Evolutionary conservation across 2,888 invertebrate genomes (phyloP), one percentile per base, ranked within the genome.

Genomic region (Gasteruption jaculator): DNA sequence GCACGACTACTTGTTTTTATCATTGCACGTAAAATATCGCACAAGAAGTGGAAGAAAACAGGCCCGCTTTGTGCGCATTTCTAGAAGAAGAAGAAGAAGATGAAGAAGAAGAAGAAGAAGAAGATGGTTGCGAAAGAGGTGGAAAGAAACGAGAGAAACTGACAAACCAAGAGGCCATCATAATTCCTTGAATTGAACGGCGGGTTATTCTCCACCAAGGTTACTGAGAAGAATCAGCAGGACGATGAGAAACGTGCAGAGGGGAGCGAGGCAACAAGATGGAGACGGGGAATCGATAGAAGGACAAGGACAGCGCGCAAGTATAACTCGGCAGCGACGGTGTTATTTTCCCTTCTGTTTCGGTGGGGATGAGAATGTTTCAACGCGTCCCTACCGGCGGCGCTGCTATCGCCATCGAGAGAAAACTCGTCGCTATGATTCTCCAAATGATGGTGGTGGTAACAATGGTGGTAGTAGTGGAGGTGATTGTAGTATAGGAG

Each of bases 171-270:
- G 61, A 58, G 60, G 58, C 60, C 60, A 62, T 69, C 68, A 68
- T 68, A 70, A 68, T 69, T 70, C 67, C 67, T 65, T 68, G 69
- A 69, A 69, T 70, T 63, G 69, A 68, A 65, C 63, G 62, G 60
- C 59, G 62, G 62, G 65, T 68, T 68, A 66, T 69, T 65, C 63
- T 65, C 60, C 56, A 62, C 68, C 69, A 69, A 69, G 69, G 68
- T 68, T 66, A 68, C 57, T 53, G 52, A 49, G 53, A 52, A 54
- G 43, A 49, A n/a, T n/a, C n/a, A n/a, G 46, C 38, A 39, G 43
- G 43, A 42, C 43, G 42, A 40, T 32, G 35, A 12, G 36, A 18
- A 25, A 29, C 12, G 20, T 19, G 20, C 37, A 31, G 24, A 22
- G 25, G 16, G 19, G 37, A 38, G 36, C 30, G 38, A 38, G 38